phyloP scores from a whole-genome alignment of 1,140 invertebrate species.

The Trypoxylus dichotomus region DNA sequence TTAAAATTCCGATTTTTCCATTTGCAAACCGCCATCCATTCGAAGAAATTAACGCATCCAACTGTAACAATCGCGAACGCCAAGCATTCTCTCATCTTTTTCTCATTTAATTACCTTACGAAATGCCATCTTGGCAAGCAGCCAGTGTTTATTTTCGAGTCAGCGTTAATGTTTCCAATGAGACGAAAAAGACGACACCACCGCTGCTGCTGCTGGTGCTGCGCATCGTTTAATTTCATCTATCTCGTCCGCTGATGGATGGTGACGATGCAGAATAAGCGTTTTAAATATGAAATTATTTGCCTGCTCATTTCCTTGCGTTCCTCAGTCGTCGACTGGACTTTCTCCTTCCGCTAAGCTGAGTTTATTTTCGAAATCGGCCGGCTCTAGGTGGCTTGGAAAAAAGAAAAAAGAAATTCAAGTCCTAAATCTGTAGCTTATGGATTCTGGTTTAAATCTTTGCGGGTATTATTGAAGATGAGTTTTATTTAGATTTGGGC shows the following conservation, averaged over 20 bases:
- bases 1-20: too few relatives aligned
- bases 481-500: too few relatives aligned
- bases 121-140: neutral
- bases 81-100: neutral
- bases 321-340: neutral
- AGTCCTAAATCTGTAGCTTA: too few relatives aligned
- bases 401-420: too few relatives aligned
- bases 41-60: neutral
- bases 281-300: neutral
- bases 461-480: too few relatives aligned
- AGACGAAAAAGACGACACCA: neutral
- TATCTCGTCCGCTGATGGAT: neutral
- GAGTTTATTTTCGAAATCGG: too few relatives aligned
- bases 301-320: neutral
- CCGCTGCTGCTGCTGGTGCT: neutral
- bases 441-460: too few relatives aligned
- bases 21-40: too few relatives aligned
- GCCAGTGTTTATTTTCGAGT: neutral
- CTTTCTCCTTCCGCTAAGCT: neutral
- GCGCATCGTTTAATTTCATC: neutral
- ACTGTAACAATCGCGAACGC: neutral
- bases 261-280: neutral
- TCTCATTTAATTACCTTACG: slow-evolving; percentile 16
- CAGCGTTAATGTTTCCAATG: neutral
- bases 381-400: too few relatives aligned